A percentile compares a stretch with the other conserved stretches of the same genome.
phyloP scores from a whole-genome alignment of 2,797 vertebrate species.

The Etheostoma nigrum region DNA sequence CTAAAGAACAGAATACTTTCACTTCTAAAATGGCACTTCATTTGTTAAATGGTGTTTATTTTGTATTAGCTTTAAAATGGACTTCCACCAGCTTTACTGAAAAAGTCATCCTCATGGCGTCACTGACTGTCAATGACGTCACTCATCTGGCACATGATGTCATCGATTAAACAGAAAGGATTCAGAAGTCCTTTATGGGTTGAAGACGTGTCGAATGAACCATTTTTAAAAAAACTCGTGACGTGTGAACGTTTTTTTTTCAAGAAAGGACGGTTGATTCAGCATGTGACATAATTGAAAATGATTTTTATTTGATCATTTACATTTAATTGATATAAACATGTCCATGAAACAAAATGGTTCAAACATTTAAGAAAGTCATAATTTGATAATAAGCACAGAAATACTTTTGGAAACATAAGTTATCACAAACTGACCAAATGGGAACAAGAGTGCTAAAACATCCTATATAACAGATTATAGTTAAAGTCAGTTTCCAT shows the following conservation, averaged over 20 bases:
- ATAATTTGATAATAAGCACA: slow-evolving; percentile 94
- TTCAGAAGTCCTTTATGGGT: neutral
- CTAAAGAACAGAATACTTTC: neutral
- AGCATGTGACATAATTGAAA: slow-evolving; percentile 91
- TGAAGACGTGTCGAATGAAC: neutral
- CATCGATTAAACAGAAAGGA: neutral
- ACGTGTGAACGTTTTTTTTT: neutral
- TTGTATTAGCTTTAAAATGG: neutral
- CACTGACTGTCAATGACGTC: neutral
- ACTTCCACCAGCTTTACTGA: neutral
- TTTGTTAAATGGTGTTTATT: neutral
- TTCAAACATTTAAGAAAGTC: slow-evolving; percentile 97
- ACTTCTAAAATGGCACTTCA: neutral
- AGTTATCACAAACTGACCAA: slow-evolving; percentile 93
- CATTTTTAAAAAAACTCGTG: neutral
- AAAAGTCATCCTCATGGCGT: neutral
- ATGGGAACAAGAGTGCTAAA: slow-evolving; percentile 96
- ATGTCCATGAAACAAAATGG: slow-evolving; percentile 91
- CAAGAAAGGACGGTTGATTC: slow-evolving; percentile 70
- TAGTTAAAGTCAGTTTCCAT: slow-evolving; percentile 79
- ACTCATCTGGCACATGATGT: slow-evolving; percentile 1
- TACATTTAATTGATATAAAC: slow-evolving; percentile 96
- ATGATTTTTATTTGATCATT: slow-evolving; percentile 97
- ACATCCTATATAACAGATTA: slow-evolving; percentile 95
- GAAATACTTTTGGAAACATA: slow-evolving; percentile 93